Percentiles rank a stretch among this genome's conserved stretches.
Conservation (phyloP, 2,888 invertebrate genomes). For the Drosophila bunnanda region DNA sequence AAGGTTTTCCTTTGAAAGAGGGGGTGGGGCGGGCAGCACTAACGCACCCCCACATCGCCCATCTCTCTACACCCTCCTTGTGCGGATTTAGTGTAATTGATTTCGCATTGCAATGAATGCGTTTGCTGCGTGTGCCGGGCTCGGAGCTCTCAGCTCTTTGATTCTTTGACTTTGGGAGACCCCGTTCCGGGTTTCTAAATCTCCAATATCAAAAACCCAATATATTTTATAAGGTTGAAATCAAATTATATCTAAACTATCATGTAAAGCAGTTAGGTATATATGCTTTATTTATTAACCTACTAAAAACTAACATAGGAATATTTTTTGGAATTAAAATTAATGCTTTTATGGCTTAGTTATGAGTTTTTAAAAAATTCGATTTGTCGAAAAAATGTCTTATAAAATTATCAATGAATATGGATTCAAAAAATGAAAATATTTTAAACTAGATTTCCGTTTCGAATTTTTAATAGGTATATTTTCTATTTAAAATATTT, state of each 20-base stretch:
- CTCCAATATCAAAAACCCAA: background rate
- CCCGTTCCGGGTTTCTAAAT: slow-evolving; percentile 2
- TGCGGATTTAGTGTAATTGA: slow-evolving; percentile 70
- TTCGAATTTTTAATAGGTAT: no score
- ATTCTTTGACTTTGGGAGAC: slow-evolving; percentile 36
- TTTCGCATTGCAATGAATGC: slow-evolving; percentile 78
- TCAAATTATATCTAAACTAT: background rate
- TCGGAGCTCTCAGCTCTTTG: slow-evolving; percentile 68
- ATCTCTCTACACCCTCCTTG: slow-evolving; percentile 30
- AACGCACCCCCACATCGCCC: slow-evolving; percentile 3
- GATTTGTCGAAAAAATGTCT: no score
- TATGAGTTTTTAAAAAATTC: no score
- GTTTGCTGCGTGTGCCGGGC: slow-evolving; percentile 75
- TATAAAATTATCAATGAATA: no score
- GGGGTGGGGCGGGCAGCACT: background rate
- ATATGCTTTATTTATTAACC: no score
- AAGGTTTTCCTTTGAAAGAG: background rate
- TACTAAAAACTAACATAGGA: no score
- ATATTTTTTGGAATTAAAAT: no score
- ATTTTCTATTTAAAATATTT: no score
- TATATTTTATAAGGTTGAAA: background rate
- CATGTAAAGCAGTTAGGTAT: no score
- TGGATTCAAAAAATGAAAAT: no score
- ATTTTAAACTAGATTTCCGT: no score
- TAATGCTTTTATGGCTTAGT: no score